Base-by-base conservation (phyloP, 2,113 vertebrate genomes). In the Sphaerodactylus townsendi region DNA sequence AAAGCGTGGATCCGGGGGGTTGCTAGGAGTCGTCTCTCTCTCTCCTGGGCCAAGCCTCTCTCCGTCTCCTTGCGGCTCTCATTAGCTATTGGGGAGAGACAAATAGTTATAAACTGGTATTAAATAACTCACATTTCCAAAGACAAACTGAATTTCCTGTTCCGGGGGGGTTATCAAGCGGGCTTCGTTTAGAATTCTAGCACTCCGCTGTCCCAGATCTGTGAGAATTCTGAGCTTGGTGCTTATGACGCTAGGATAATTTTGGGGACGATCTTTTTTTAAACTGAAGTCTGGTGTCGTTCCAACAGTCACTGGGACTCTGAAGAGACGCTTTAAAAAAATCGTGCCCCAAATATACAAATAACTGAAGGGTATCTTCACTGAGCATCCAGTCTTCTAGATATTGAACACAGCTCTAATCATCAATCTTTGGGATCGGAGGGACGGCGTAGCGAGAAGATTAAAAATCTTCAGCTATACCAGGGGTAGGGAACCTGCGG, bases 1-100 rank as follows among this genome's bases (percentile, higher is more conserved):
- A 94, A 95, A 95, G 93, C 93, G 91, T 94, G 23, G 53, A 95
- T 96, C 92, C 89, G 83, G 64, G n/a, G 65, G 79, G 89, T 92
- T 86, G 90, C 0, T 0, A 86, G 85, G 87, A 86, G 77, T 76
- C 44, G 17, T 50, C 83, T 0, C 0, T 62, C 65, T 0, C 0
- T 62, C 65, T 92, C 82, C 85, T n/a, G 35, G 86, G 66, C 86
- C 79, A 68, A 41, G 33, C 65, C 37, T 86, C 14, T 50, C 78
- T 85, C 48, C 59, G 6, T 84, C 39, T 21, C 56, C 59, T 65
- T 82, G 68, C 69, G 17, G 59, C 25, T 1, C 0, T 75, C 82
- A 69, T 78, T 87, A 79, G 23, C 86, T 85, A 0, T 83, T 88
- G 70, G 68, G 68, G 78, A 33, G 88, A 77, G 74, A 83, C 69